Percentiles rank a stretch among this genome's conserved stretches.
Evolutionary conservation across 1,140 invertebrate species (phyloP).

Genomic region (Penaeus chinensis): DNA sequence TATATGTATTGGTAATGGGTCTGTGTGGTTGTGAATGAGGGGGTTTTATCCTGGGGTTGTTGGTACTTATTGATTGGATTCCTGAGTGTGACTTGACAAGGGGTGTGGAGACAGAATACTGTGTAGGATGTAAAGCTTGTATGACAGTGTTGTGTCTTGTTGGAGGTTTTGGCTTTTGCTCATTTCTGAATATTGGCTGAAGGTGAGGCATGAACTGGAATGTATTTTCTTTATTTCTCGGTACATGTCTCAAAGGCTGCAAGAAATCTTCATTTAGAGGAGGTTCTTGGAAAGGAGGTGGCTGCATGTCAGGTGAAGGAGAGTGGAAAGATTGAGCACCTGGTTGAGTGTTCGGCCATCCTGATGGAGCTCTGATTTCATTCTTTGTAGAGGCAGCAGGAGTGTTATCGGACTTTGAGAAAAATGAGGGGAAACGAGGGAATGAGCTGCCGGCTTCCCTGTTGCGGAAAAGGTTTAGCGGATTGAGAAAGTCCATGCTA

Average conservation of each 20-base stretch:
- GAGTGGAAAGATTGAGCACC: background rate
- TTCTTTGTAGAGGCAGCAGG: background rate
- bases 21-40: too few relatives aligned
- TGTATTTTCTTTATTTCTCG: background rate
- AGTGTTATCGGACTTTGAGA: constrained; percentile 21
- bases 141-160: too few relatives aligned
- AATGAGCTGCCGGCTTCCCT: background rate
- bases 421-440: constrained; percentile 2
- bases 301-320: background rate
- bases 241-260: background rate
- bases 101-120: background rate
- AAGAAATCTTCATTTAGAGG: background rate
- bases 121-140: background rate
- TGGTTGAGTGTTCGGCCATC: background rate
- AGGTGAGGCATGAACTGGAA: constrained; percentile 36
- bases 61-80: too few relatives aligned
- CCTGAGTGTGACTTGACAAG: background rate
- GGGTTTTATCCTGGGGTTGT: too few relatives aligned
- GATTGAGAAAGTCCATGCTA: constrained; percentile 40
- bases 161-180: background rate
- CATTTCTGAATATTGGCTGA: background rate
- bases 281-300: too few relatives aligned
- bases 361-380: background rate
- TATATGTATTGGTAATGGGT: too few relatives aligned
- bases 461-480: constrained; percentile 31